Percentiles rank a stretch among this genome's conserved stretches.
Conservation (phyloP, 2,888 invertebrate species). For the Callimorpha dominula region DNA sequence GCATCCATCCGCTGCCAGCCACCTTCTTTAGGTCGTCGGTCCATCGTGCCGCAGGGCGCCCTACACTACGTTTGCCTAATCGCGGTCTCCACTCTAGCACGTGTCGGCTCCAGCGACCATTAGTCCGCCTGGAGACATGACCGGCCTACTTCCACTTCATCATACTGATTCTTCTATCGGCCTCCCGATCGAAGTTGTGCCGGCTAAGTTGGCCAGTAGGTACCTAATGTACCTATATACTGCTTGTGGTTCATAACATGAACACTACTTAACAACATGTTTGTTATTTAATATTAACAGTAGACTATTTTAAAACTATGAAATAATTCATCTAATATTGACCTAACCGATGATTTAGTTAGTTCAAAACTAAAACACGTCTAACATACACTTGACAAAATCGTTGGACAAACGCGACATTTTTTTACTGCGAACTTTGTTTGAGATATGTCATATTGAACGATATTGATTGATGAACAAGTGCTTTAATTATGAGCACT, state of each 20-base stretch:
- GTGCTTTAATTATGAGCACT: neutral
- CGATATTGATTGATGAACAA: neutral
- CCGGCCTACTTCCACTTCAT: too few relatives aligned
- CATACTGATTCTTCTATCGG: too few relatives aligned
- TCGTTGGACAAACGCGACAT: neutral
- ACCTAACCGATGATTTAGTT: neutral
- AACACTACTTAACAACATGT: neutral
- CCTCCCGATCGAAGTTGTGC: too few relatives aligned
- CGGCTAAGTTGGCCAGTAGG: too few relatives aligned
- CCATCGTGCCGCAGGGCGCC: too few relatives aligned
- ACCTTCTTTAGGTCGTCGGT: too few relatives aligned
- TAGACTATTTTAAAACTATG: neutral
- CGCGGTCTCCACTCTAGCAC: too few relatives aligned
- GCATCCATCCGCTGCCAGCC: too few relatives aligned
- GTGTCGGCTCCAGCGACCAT: too few relatives aligned
- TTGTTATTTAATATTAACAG: neutral
- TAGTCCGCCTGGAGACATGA: too few relatives aligned
- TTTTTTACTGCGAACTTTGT: neutral
- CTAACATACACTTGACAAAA: constrained; percentile 15
- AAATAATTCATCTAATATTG: neutral
- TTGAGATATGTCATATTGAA: neutral
- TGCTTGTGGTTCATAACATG: neutral
- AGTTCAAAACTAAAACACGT: constrained; percentile 3
- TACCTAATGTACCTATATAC: too few relatives aligned
- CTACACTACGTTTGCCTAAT: too few relatives aligned